Base-by-base conservation (phyloP, 2,888 invertebrate genomes). In the Cantharis rufa region DNA sequence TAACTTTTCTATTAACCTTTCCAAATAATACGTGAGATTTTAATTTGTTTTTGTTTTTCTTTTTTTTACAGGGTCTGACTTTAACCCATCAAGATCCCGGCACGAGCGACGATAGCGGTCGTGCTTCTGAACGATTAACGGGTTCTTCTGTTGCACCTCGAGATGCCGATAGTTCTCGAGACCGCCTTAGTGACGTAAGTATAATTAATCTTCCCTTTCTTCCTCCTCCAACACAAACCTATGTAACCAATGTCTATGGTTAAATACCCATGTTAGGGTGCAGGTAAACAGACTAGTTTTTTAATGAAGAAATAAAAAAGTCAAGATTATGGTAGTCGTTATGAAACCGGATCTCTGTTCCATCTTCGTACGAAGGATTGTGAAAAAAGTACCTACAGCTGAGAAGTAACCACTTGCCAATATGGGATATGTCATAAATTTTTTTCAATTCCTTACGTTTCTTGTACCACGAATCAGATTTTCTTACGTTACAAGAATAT, bases 131-230 rank as follows among this genome's bases (percentile, higher is more conserved):
- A 90, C 91, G 94, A 87, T 91, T 94, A 88, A 93, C 94, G 88
- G 92, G 93, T 89, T 92, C 94, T 89, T 93, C 93, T 80, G 92
- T 92, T 86, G 92, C 92, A 85, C 92, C 92, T 86, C 91, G 94
- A 88, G 94, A 94, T 90, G 93, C 94, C 86, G 94, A 94, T 90
- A 94, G 94, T 89, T 94, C 94, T 87, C 92, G 93, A 90, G 94
- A 95, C 90, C 93, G 94, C 88, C 93, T 95, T 88, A 94, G 94
- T 91, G 94, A 95, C 91, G 95, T 95, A 91, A 93, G 94, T 92
- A 78, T 73, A 75, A n/a, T 90, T 89, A 48, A n/a, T 48, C 13
- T 24, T 24, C 21, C 7, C 7, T 24, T 5, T 24, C 24, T 9
- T 24, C 24, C 24, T 24, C 4, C 24, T 24, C 24, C 24, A 9